phyloP scores from a whole-genome alignment of 2,888 invertebrate genomes.

The Meta bourneti region DNA sequence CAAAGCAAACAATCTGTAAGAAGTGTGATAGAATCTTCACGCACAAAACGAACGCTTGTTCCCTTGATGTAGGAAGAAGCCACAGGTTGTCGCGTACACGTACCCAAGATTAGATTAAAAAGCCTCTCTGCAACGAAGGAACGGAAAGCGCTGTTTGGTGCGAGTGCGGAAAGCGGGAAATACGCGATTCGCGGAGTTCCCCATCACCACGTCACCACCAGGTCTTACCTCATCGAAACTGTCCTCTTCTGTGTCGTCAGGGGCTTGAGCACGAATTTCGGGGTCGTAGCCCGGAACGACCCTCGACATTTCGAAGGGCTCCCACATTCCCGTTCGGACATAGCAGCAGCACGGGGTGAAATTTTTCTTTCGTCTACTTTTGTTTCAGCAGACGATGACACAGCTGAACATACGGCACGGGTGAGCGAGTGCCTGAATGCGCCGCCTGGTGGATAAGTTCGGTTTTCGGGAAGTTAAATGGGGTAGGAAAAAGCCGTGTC shows the following conservation, averaged over 20 bases:
- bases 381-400: not conserved
- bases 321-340: conserved; percentile 47
- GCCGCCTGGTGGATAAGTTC: conserved; percentile 27
- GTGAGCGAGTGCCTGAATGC: not conserved
- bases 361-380: too few relatives aligned
- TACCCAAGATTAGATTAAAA: too few relatives aligned
- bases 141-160: too few relatives aligned
- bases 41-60: too few relatives aligned
- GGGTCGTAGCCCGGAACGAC: conserved; percentile 1
- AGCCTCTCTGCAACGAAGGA: too few relatives aligned
- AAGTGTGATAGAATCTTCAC: too few relatives aligned
- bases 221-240: conserved; percentile 39
- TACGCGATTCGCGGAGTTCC: too few relatives aligned
- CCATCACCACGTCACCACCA: conserved; percentile 24
- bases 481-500: not conserved
- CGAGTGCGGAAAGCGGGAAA: too few relatives aligned
- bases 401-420: conserved; percentile 12
- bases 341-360: not conserved
- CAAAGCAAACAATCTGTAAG: too few relatives aligned
- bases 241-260: conserved; percentile 3
- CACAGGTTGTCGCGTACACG: not conserved
- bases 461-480: not conserved
- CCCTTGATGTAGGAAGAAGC: not conserved
- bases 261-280: not conserved
- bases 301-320: conserved; percentile 54